Percentiles rank a stretch among this genome's conserved stretches.
Evolutionary conservation across 2,113 vertebrate genomes (phyloP).

Genomic region (Scophthalmus maximus): DNA sequence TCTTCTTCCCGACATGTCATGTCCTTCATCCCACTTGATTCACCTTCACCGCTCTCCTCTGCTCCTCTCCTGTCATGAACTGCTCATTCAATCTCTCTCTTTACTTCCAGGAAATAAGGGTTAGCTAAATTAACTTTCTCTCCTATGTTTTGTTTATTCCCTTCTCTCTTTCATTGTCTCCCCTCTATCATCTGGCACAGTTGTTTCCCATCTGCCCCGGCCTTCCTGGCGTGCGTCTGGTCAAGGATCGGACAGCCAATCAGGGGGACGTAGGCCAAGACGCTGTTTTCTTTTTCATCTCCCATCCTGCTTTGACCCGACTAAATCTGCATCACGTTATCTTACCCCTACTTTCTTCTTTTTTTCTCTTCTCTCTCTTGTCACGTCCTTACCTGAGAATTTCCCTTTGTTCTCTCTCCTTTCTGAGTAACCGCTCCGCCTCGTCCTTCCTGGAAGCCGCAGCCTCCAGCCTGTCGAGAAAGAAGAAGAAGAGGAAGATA

Average conservation of each 20-base stretch:
- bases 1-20: slow-evolving; percentile 23
- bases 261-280: slow-evolving; percentile 10
- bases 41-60: slow-evolving; percentile 34
- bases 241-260: slow-evolving; percentile 34
- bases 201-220: slow-evolving; percentile 70
- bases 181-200: slow-evolving; percentile 57
- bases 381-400: slow-evolving; percentile 82
- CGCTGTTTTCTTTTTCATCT: slow-evolving; percentile 8
- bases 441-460: slow-evolving; percentile 69
- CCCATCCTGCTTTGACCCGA: slow-evolving; percentile 22
- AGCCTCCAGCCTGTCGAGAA: slow-evolving; percentile 75
- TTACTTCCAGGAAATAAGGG: slow-evolving; percentile 50
- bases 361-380: background rate
- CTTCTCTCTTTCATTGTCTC: slow-evolving; percentile 46
- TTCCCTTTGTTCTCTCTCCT: slow-evolving; percentile 73
- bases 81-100: slow-evolving; percentile 28
- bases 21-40: slow-evolving; percentile 44
- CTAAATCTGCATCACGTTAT: background rate
- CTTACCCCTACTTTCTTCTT: background rate
- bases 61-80: slow-evolving; percentile 23
- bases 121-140: slow-evolving; percentile 47
- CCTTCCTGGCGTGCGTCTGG: slow-evolving; percentile 65
- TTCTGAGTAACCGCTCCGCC: slow-evolving; percentile 77
- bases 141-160: slow-evolving; percentile 31
- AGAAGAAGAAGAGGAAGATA: background rate